Conservation (phyloP, 1,140 invertebrate species). For the Macrobrachium nipponense region DNA sequence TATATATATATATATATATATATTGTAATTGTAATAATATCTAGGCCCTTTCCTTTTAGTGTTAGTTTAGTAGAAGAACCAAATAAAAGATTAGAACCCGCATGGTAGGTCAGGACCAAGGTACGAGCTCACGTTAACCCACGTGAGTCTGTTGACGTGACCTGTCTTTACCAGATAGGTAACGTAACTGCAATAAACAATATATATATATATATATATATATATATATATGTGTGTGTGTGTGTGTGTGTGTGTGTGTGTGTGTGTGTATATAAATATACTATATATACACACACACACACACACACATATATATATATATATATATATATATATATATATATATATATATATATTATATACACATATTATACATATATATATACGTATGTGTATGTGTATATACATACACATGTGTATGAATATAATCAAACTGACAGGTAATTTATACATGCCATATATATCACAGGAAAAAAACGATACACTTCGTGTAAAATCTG, state of each 20-base stretch:
- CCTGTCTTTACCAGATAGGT: too few species aligned
- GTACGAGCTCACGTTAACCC: too few species aligned
- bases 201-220: too few species aligned
- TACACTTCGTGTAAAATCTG: background rate
- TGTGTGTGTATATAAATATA: background rate
- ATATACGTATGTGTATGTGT: slow-evolving; percentile 32
- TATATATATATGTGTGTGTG: too few species aligned
- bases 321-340: slow-evolving; percentile 38
- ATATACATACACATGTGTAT: background rate
- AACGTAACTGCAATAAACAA: too few species aligned
- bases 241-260: too few species aligned
- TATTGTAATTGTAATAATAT: background rate
- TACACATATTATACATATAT: slow-evolving; percentile 22
- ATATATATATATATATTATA: slow-evolving; percentile 32
- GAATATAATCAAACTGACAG: background rate
- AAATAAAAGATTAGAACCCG: too few species aligned
- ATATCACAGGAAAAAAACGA: background rate
- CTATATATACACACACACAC: background rate
- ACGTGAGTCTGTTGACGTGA: too few species aligned
- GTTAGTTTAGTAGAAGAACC: too few species aligned
- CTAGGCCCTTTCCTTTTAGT: background rate
- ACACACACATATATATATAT: slow-evolving; percentile 23
- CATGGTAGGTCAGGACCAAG: too few species aligned
- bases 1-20: slow-evolving; percentile 17
- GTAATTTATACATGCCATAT: background rate